Percentiles rank a stretch among this genome's conserved stretches.
These are phyloP conservation scores for Macrosteles quadrilineatus DNA, from an alignment of 1,140 invertebrate species.

Conservation along the genomic window DNA sequence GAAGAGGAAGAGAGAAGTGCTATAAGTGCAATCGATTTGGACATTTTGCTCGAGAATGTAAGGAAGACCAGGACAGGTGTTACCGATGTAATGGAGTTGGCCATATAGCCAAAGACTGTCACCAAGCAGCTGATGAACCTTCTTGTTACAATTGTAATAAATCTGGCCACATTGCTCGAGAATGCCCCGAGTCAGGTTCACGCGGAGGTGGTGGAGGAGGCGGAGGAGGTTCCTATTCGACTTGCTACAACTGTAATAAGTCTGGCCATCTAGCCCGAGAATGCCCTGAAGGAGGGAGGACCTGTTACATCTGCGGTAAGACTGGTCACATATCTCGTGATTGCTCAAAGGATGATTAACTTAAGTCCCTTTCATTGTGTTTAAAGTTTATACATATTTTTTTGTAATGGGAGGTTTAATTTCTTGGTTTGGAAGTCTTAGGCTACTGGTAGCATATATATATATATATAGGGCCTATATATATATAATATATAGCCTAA, in stretches of 20 bases:
- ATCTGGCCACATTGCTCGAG: conserved; percentile 84
- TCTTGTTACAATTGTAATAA: conserved; percentile 90
- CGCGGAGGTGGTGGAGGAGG: conserved; percentile 41
- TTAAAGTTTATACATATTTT: conserved; percentile 15
- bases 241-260: conserved; percentile 89
- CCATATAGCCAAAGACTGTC: conserved; percentile 89
- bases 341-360: conserved; percentile 58
- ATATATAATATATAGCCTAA: too few relatives aligned
- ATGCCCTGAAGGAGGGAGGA: conserved; percentile 78
- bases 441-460: too few relatives aligned
- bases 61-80: conserved; percentile 78
- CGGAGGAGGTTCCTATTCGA: conserved; percentile 50
- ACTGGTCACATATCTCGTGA: conserved; percentile 88
- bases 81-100: conserved; percentile 83
- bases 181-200: conserved; percentile 71
- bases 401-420: conserved; percentile 9
- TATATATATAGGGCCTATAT: too few relatives aligned
- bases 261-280: conserved; percentile 86
- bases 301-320: conserved; percentile 87
- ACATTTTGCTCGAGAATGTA: conserved; percentile 91
- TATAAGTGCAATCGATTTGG: conserved; percentile 94
- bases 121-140: conserved; percentile 74
- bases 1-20: conserved; percentile 76
- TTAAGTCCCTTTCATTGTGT: not conserved
- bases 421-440: not conserved